phyloP scores from a whole-genome alignment of 2,797 vertebrate genomes.

The Cirrhinus mrigala region DNA sequence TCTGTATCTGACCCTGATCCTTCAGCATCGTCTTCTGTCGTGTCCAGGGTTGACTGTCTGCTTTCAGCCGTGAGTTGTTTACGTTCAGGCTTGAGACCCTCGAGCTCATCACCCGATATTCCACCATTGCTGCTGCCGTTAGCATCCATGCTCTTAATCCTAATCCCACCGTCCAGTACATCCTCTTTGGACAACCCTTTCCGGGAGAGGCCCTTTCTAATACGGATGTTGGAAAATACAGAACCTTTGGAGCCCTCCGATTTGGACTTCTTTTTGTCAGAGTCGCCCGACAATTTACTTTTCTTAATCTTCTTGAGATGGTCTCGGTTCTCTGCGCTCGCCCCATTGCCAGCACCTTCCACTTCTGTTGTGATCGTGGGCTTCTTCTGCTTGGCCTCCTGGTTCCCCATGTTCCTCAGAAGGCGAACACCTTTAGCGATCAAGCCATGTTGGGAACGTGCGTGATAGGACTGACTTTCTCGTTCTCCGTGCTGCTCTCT shows the following conservation, averaged over 20 bases:
- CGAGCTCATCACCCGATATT: slow-evolving; percentile 79
- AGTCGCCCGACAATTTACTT: slow-evolving; percentile 79
- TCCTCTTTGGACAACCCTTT: slow-evolving; percentile 86
- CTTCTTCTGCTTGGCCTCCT: slow-evolving; percentile 91
- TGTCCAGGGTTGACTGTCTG: slow-evolving; percentile 71
- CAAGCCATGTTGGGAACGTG: slow-evolving; percentile 83
- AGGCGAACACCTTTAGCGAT: slow-evolving; percentile 76
- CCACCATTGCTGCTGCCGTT: slow-evolving; percentile 59
- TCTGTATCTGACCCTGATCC: slow-evolving; percentile 92
- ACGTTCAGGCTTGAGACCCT: slow-evolving; percentile 77
- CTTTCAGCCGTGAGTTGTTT: slow-evolving; percentile 76
- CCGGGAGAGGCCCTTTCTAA: slow-evolving; percentile 88
- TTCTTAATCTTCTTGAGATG: slow-evolving; percentile 85
- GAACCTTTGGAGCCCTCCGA: slow-evolving; percentile 85
- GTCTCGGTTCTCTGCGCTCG: slow-evolving; percentile 79
- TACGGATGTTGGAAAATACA: slow-evolving; percentile 91
- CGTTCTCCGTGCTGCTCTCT: slow-evolving; percentile 67
- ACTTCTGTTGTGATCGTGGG: slow-evolving; percentile 75
- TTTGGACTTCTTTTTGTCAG: slow-evolving; percentile 84
- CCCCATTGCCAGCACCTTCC: slow-evolving; percentile 73
- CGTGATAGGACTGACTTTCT: slow-evolving; percentile 67
- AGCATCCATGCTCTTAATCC: slow-evolving; percentile 33
- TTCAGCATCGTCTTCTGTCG: slow-evolving; percentile 78
- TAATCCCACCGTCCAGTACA: slow-evolving; percentile 59
- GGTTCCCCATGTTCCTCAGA: slow-evolving; percentile 91